Evolutionary conservation across 2,888 invertebrate species (phyloP), one percentile per base, ranked within the genome.

Genomic region (Rhamnusium bicolor): DNA sequence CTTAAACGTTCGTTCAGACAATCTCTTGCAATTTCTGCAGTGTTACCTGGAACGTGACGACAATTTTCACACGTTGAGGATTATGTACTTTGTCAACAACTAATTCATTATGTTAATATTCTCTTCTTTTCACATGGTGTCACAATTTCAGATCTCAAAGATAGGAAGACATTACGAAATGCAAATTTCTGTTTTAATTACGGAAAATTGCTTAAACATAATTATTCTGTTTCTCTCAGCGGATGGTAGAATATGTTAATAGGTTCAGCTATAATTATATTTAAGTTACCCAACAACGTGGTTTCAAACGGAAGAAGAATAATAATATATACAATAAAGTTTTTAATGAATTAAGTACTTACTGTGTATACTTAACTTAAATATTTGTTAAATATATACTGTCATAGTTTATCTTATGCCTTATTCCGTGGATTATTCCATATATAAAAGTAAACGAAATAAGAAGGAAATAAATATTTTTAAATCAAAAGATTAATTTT

Each of bases 201-300:
- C 71, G 60, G 72, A 71, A 73, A 78, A 77, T 77, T 77, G 72
- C 77, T 75, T 63, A 75, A 75, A 73, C 75, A 72, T 75, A 72
- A 77, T 77, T 77, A 75, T 71, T 73, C 67, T 67, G 71, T 73
- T 62, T 73, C 77, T 65, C 54, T 47, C 62, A 73, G 71, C 60
- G 46, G 66, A 73, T 62, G 72, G 73, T 72, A 76, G 73, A 76
- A 74, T 76, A 78, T 78, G 78, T 71, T 78, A 78, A 78, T 76
- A 73, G 62, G 53, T 61, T 69, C 10, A 56, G 60, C 12, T 60
- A 61, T 71, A 75, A 75, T 75, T 75, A 68, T 73, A 67, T 63
- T 67, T 51, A 58, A 65, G 66, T 76, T 74, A 73, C 72, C 65
- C 65, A 71, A 75, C 71, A 63, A 19, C 62, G 60, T 69, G 69